Conservation (phyloP, 2,113 vertebrate species). For the Sisor rabdophorus region DNA sequence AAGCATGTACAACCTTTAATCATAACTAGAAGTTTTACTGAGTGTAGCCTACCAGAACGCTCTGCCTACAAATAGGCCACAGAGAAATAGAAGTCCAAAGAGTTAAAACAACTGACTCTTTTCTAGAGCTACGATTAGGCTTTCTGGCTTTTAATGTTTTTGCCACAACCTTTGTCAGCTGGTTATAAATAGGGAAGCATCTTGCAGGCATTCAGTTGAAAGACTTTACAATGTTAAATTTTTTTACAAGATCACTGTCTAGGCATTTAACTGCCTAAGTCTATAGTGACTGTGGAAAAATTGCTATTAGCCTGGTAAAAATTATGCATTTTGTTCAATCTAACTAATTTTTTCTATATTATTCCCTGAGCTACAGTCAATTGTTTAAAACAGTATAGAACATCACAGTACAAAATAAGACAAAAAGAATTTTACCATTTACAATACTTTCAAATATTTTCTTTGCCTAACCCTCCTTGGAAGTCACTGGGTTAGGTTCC, state of each 20-base stretch:
- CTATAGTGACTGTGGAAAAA: background rate
- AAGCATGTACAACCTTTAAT: background rate
- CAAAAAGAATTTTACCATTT: background rate
- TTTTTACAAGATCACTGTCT: background rate
- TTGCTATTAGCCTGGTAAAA: background rate
- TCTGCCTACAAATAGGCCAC: background rate
- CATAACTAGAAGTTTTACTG: background rate
- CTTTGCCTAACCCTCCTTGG: too few relatives aligned
- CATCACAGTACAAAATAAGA: background rate
- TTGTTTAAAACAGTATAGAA: background rate
- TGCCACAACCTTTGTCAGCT: too few relatives aligned
- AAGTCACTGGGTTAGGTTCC: too few relatives aligned
- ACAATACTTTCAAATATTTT: background rate
- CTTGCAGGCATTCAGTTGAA: background rate
- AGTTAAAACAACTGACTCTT: conserved; percentile 23
- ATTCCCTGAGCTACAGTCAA: background rate
- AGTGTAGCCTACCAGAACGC: background rate
- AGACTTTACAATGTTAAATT: background rate
- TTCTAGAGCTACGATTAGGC: conserved; percentile 7
- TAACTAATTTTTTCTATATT: too few relatives aligned
- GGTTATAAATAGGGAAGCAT: background rate
- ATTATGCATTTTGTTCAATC: background rate
- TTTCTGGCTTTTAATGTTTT: too few relatives aligned
- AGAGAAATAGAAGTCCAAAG: too few relatives aligned
- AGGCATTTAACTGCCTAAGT: background rate